A percentile compares a stretch with the other conserved stretches of the same genome.
These are phyloP conservation scores for Cataglyphis hispanica DNA, from an alignment of 1,140 invertebrate species.

Conservation along the genomic window DNA sequence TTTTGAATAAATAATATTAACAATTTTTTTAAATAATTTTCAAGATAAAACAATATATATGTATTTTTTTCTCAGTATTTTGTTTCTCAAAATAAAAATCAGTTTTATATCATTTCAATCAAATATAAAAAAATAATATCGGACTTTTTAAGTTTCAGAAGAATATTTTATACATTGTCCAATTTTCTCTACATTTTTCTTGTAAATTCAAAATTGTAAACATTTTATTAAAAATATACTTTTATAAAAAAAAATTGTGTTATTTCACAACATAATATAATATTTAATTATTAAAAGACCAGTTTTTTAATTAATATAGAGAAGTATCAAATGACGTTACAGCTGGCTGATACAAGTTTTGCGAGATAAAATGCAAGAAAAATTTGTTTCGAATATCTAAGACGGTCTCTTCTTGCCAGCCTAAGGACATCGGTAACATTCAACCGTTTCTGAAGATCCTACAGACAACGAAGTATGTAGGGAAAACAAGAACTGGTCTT, in stretches of 20 bases:
- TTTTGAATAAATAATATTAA: background rate
- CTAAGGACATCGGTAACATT: conserved; percentile 54
- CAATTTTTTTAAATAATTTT: background rate
- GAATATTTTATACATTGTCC: too few relatives aligned
- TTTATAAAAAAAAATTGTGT: too few relatives aligned
- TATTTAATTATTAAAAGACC: too few relatives aligned
- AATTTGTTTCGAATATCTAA: conserved; percentile 30
- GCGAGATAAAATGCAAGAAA: background rate
- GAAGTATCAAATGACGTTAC: conserved; percentile 16
- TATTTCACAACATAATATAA: too few relatives aligned
- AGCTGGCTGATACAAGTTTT: background rate
- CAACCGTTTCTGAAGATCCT: conserved; percentile 48
- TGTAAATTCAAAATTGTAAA: too few relatives aligned
- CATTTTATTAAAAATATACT: too few relatives aligned
- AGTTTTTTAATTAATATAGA: too few relatives aligned
- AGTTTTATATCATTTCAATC: too few relatives aligned
- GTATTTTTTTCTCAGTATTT: background rate
- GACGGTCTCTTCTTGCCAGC: conserved; percentile 19
- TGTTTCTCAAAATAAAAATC: too few relatives aligned
- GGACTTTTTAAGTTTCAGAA: too few relatives aligned
- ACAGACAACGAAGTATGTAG: background rate
- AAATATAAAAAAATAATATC: too few relatives aligned
- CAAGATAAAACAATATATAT: background rate
- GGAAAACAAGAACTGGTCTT: conserved; percentile 61
- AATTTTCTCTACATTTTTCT: too few relatives aligned